Evolutionary conservation across 2,888 invertebrate species (phyloP).

Genomic region (Megalurothrips usitatus): DNA sequence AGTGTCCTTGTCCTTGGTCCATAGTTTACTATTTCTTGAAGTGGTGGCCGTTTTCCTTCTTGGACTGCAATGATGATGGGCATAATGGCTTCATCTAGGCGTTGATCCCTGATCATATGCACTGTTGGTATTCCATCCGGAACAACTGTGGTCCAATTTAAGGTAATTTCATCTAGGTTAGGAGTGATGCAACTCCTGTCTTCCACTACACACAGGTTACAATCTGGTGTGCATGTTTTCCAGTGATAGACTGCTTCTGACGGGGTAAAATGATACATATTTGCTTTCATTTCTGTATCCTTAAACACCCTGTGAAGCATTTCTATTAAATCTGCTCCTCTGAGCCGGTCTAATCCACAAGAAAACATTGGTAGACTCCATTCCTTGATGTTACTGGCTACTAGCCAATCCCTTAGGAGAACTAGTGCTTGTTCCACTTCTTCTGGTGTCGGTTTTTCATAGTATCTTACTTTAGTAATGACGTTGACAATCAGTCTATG

Average conservation of each 20-base stretch:
- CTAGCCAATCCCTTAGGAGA: not conserved
- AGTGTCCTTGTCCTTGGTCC: not conserved
- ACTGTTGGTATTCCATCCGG: not conserved
- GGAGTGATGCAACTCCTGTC: too few relatives aligned
- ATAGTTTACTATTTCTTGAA: not conserved
- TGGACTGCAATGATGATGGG: not conserved
- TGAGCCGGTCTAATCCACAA: not conserved
- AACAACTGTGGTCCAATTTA: too few relatives aligned
- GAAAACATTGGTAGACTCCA: not conserved
- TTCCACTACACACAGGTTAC: too few relatives aligned
- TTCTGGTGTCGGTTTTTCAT: too few relatives aligned
- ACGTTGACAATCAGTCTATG: too few relatives aligned
- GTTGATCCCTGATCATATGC: not conserved
- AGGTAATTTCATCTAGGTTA: too few relatives aligned
- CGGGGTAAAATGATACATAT: too few relatives aligned
- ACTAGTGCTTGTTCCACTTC: not conserved
- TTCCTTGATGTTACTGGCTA: not conserved
- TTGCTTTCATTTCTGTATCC: too few relatives aligned
- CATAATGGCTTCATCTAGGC: constrained; percentile 19
- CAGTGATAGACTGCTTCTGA: too few relatives aligned
- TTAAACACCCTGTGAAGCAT: not conserved
- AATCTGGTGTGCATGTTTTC: too few relatives aligned
- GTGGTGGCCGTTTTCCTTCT: constrained; percentile 1
- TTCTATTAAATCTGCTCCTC: not conserved
- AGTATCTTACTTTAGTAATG: too few relatives aligned